A percentile compares a stretch with the other conserved stretches of the same genome.
These are phyloP conservation scores for Halichoeres trimaculatus DNA, from an alignment of 2,113 vertebrate genomes.

Conservation along the genomic window DNA sequence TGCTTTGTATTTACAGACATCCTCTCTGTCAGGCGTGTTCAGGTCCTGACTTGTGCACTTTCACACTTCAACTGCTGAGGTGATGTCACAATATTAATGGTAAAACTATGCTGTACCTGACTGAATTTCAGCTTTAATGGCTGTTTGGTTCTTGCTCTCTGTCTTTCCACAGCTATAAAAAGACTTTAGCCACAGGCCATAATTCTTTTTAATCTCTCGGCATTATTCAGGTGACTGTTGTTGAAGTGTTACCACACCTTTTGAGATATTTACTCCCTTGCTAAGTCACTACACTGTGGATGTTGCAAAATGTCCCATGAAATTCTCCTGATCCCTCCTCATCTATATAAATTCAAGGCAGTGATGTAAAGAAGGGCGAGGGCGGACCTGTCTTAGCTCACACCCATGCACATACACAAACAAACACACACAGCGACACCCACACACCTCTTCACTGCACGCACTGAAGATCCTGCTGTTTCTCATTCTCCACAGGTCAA, in stretches of 20 bases:
- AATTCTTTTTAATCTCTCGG: too few relatives aligned
- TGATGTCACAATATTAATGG: neutral
- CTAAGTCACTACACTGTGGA: neutral
- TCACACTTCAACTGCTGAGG: neutral
- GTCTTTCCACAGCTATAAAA: neutral
- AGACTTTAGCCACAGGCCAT: too few relatives aligned
- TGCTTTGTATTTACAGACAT: neutral
- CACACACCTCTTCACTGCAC: neutral
- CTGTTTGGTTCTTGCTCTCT: neutral
- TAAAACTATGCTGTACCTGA: neutral
- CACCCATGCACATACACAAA: neutral
- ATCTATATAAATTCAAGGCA: neutral
- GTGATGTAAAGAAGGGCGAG: neutral
- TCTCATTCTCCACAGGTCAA: constrained; percentile 31
- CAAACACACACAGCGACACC: neutral
- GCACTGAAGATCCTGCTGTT: constrained; percentile 21
- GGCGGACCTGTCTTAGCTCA: neutral
- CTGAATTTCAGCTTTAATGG: neutral
- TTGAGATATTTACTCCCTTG: neutral
- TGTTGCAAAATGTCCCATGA: neutral
- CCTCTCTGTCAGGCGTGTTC: neutral
- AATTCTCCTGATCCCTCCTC: neutral
- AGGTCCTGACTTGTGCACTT: neutral
- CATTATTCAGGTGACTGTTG: neutral
- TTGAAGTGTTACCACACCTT: neutral